Base-by-base conservation (phyloP, 2,113 vertebrate species). In the Melanocharis versteri region DNA sequence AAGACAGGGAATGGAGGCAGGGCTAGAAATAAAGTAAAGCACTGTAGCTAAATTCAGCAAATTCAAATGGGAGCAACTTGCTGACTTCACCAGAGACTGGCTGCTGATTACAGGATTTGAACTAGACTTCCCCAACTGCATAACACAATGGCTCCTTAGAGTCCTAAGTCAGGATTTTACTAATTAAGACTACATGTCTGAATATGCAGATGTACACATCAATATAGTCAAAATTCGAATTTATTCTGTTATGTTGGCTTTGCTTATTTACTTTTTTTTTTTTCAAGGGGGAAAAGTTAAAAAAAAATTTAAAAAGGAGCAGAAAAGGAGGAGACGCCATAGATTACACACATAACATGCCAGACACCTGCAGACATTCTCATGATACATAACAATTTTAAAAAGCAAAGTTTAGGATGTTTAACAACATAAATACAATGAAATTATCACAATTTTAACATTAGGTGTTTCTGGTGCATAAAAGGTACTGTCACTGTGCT, bases 81-180 rank as follows among this genome's bases (percentile, higher is more conserved):
- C 84, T 94, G 83, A 80, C 79, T 94, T 93, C 45, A 66, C 70
- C 78, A 85, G 69, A 61, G 70, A 47, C 73, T 66, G 61, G n/a
- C 35, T 91, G 56, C 73, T 95, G 45, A 66, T 90, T 79, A 84
- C 62, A 89, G 37, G 83, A 83, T 86, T 95, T 88, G 73, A 94
- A 90, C 48, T 37, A 86, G 86, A 92, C 48, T 88, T 95, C 77
- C 83, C 92, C 64, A 87, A 66, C 50, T 75, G 78, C 33, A 0
- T 71, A 68, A 77, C 64, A 92, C 79, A 80, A 88, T 70, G 68
- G 51, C 31, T 70, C 94, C 84, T 94, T 22, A 15, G 82, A 77
- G 90, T 50, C 61, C 76, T 86, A 96, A 91, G 54, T 65, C 85
- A 90, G 48, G 65, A 48, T 77, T 97, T 80, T 58, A 80, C 69